Percentiles rank a stretch among this genome's conserved stretches.
phyloP scores from a whole-genome alignment of 2,113 vertebrate species.

The Mastomys natalensis region DNA sequence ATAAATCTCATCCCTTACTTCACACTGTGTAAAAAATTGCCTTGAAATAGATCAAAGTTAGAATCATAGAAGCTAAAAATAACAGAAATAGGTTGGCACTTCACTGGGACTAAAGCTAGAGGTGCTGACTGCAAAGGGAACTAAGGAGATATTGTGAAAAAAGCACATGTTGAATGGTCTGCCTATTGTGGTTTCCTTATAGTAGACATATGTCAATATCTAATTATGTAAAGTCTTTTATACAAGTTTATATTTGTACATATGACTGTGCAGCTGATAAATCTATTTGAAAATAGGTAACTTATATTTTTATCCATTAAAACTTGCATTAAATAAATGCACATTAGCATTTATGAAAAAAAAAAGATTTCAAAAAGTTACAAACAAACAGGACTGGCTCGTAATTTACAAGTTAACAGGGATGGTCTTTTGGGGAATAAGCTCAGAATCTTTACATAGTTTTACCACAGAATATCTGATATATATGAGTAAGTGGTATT shows the following conservation, averaged over 20 bases:
- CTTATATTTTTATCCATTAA: neutral
- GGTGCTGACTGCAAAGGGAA: neutral
- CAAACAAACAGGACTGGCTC: neutral
- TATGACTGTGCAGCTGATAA: neutral
- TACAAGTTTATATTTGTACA: accelerated
- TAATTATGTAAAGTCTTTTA: neutral
- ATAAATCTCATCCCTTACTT: neutral
- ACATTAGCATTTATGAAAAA: neutral
- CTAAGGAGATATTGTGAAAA: neutral
- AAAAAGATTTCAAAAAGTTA: neutral
- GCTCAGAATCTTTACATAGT: accelerated
- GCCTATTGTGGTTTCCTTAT: neutral
- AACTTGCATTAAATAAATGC: neutral
- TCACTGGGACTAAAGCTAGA: neutral
- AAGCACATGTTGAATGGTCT: neutral
- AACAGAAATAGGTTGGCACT: neutral
- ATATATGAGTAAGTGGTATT: neutral
- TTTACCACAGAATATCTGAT: neutral
- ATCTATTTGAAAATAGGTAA: neutral
- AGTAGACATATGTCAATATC: neutral
- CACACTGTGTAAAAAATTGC: neutral
- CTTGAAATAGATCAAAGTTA: conserved; percentile 12
- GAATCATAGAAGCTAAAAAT: conserved; percentile 19
- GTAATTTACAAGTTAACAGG: neutral
- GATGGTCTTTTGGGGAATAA: neutral